Base-by-base conservation (phyloP, 2,797 vertebrate species). In the Tapirus indicus region DNA sequence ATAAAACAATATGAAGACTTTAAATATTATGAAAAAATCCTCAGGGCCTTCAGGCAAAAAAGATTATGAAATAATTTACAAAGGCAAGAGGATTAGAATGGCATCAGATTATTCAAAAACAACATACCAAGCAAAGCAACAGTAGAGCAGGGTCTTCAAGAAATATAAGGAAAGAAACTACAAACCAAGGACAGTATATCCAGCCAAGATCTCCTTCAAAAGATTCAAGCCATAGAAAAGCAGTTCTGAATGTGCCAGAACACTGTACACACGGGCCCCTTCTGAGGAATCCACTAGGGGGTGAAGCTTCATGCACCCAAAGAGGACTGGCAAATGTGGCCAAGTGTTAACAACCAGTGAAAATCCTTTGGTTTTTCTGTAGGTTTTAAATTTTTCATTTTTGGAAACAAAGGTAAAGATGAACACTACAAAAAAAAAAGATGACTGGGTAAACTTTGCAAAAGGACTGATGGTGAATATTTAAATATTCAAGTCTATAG, bases 11-110 rank as follows among this genome's bases (percentile, higher is more conserved):
- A 58, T 54, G 62, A 71, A 71, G 29, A 90, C 49, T 84, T 93
- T 54, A 84, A 80, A 96, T 32, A 78, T 54, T 64, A 72, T 74
- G 66, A 60, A 72, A 90, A 93, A 79, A 78, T 85, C 23, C 62
- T 89, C 54, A 85, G 44, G 32, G 20, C 18, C 44, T 79, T 54
- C 18, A n/a, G 72, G 20, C 27, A 49, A 90, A 84, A 90, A 84
- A 35, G 6, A 47, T 38, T 38, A 38, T 49, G 6, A 85, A 77
- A 68, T 84, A 78, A 88, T 75, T 93, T 69, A 78, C 44, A 78
- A 96, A 93, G 64, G 62, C 29, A 78, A 78, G 7, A 52, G 12
- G 12, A 52, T 77, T 18, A 77, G 20, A 60, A 27, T 32, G 47
- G 71, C 64, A 80, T 60, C 16, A 60, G 32, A 49, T 49, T 94